Evolutionary conservation across 1,140 invertebrate species (phyloP), one percentile per base, ranked within the genome.

Genomic region (Zaprionus kolodkinae): DNA sequence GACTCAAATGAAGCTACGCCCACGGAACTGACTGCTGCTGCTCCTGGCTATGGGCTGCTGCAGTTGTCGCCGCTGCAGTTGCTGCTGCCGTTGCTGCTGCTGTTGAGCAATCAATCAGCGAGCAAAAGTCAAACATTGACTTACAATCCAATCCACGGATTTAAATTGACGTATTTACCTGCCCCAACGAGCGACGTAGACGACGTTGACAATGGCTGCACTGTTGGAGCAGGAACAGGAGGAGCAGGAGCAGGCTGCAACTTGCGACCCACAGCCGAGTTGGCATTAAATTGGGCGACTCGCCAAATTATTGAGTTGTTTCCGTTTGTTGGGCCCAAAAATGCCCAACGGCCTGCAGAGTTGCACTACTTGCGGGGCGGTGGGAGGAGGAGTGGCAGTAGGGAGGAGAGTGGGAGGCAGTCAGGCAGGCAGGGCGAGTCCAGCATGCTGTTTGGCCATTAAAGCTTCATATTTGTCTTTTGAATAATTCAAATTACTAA

Each of bases 401-500:
- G 64, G 54, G 35, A 40, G 64, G 67, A 62, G 65, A 56, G 63
- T n/a, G n/a, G n/a, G n/a, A n/a, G n/a, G n/a, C n/a, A n/a, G n/a
- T n/a, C n/a, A n/a, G n/a, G n/a, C n/a, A n/a, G 6, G 30, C 3
- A 21, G 9, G 6, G 11, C 4, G 17, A 50, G 15, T 25, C 17
- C 55, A 73, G 56, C 45, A 88, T 78, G 84, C 84, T 92, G 91
- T 92, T 92, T 92, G 91, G 85, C 91, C 91, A 92, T 92, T 92
- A 92, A 92, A 92, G 91, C 91, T 92, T 92, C 91, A 92, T 92
- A 91, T 92, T 92, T 92, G 91, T 91, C 91, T 91, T 90, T 69
- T 92, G 91, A 92, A 92, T 92, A 91, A 92, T 92, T 92, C 91
- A 92, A 92, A 92, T 92, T 92, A 92, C 91, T 92, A 92, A 92